phyloP scores from a whole-genome alignment of 2,797 vertebrate species.

The Florisuga fusca region DNA sequence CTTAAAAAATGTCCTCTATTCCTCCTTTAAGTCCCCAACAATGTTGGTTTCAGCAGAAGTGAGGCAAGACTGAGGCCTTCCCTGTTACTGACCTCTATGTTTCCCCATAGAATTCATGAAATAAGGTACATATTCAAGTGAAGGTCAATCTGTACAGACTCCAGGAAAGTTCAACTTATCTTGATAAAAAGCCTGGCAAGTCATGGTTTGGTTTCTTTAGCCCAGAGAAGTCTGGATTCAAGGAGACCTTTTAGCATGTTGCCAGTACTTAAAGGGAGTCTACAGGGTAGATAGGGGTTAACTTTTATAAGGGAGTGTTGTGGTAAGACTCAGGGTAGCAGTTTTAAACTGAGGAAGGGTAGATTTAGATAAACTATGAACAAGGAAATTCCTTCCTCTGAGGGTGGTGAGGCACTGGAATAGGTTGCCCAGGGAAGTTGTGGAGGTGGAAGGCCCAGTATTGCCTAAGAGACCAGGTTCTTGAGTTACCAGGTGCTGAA shows the following conservation, averaged over 20 bases:
- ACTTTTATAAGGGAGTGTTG: not conserved
- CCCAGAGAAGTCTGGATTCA: not conserved
- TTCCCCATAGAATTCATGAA: not conserved
- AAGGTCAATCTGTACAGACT: not conserved
- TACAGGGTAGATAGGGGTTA: not conserved
- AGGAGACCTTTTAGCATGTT: not conserved
- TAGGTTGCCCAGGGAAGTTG: not conserved
- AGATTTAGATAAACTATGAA: not conserved
- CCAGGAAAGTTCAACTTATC: not conserved
- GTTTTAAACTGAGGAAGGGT: not conserved
- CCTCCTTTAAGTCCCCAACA: not conserved
- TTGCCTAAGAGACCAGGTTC: not conserved
- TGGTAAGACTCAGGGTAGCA: accelerated
- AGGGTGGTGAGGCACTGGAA: not conserved
- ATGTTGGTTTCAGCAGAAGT: not conserved
- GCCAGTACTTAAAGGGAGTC: not conserved
- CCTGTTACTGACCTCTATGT: not conserved
- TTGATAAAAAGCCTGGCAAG: not conserved
- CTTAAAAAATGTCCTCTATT: not conserved
- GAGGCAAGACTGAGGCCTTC: not conserved
- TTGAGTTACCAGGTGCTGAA: not conserved
- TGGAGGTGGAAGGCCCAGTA: not conserved
- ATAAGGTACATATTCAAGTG: not conserved
- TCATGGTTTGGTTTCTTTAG: not conserved
- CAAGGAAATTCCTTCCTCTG: not conserved